phyloP scores from a whole-genome alignment of 2,797 vertebrate species.

The Anableps anableps region DNA sequence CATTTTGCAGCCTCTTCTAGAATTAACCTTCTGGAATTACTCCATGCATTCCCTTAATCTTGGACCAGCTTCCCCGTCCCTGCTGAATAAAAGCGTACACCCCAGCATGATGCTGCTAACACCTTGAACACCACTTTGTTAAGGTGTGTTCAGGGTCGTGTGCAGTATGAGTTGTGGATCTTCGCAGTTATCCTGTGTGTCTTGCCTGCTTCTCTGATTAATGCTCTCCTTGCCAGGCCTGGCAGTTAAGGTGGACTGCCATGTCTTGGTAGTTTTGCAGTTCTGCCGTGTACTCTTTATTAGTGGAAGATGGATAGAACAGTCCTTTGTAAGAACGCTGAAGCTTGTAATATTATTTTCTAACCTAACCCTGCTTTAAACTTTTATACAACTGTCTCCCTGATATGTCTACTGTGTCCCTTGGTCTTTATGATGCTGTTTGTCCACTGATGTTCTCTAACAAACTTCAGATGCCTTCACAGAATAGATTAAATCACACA shows the following conservation, averaged over 20 bases:
- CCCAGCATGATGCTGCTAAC: neutral
- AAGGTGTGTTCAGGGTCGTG: neutral
- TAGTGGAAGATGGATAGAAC: neutral
- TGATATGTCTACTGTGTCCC: neutral
- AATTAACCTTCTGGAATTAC: neutral
- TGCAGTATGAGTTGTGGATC: neutral
- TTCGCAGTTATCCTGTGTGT: neutral
- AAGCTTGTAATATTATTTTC: neutral
- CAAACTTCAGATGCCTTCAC: constrained; percentile 3
- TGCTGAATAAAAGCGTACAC: neutral
- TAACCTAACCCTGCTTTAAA: neutral
- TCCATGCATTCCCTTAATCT: neutral
- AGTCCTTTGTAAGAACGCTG: neutral
- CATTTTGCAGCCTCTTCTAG: neutral
- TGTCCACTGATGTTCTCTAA: neutral
- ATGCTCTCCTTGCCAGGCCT: neutral
- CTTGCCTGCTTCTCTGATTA: neutral
- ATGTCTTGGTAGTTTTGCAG: neutral
- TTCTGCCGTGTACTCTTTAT: neutral
- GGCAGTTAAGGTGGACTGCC: neutral
- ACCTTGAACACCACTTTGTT: neutral
- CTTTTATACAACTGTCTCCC: neutral
- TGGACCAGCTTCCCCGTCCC: neutral
- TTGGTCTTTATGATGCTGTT: neutral
- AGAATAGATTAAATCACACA: neutral